Conservation (phyloP, 1,140 invertebrate species). For the Bombus balteatus region DNA sequence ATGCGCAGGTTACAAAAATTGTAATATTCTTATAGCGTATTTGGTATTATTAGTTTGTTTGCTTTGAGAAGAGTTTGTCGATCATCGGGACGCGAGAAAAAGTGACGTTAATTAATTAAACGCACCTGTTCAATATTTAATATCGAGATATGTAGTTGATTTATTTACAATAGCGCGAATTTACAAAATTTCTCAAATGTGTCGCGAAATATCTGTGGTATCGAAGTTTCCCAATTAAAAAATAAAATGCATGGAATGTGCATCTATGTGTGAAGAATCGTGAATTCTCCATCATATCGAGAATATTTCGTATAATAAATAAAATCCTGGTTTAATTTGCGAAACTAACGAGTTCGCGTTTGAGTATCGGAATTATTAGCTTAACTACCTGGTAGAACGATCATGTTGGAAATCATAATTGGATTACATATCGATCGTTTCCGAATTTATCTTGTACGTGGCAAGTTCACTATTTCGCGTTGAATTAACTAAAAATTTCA, state of each 20-base stretch:
- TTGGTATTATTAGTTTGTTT: no score
- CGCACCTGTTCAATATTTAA: neutral
- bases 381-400: neutral
- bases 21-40: no score
- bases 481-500: no score
- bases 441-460: neutral
- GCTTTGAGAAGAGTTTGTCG: no score
- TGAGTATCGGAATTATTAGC: neutral
- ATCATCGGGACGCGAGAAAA: no score
- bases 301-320: neutral
- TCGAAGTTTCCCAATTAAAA: neutral
- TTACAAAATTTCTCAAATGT: neutral
- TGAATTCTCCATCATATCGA: neutral
- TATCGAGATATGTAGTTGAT: neutral
- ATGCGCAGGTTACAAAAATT: no score
- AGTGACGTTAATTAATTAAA: neutral
- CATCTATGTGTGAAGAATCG: neutral
- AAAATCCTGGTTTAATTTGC: neutral
- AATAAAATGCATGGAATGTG: neutral
- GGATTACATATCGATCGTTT: neutral
- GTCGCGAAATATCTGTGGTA: neutral
- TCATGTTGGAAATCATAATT: neutral
- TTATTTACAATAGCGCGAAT: neutral
- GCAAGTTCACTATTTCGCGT: no score
- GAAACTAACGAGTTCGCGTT: conserved; percentile 1